Evolutionary conservation across 1,140 invertebrate genomes (phyloP).

Genomic region (Lepidotrigona ventralis): DNA sequence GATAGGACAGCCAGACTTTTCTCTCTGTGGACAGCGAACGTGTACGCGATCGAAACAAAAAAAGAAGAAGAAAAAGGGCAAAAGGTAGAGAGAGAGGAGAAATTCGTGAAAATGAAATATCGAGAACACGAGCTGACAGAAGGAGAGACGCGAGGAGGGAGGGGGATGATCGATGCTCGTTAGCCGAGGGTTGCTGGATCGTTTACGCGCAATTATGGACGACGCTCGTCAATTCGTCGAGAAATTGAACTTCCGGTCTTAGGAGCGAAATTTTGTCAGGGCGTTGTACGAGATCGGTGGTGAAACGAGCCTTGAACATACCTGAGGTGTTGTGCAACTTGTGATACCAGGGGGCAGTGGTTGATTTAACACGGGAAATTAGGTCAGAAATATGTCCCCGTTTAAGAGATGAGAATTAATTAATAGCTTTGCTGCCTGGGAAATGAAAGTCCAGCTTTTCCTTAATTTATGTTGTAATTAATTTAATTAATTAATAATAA

Average conservation of each 20-base stretch:
- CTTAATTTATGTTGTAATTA: no score
- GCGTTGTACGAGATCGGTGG: no score
- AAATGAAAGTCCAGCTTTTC: no score
- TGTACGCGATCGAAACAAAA: neutral
- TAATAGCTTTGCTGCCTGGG: no score
- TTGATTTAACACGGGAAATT: no score
- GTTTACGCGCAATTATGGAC: neutral
- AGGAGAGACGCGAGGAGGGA: neutral
- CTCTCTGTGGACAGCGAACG: neutral
- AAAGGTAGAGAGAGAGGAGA: neutral
- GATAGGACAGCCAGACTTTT: constrained; percentile 4
- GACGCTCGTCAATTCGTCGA: neutral
- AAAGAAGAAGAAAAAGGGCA: neutral
- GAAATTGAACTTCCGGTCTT: neutral
- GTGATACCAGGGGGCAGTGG: no score
- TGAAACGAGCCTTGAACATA: neutral
- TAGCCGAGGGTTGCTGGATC: neutral
- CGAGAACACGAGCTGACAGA: neutral
- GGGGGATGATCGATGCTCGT: constrained; percentile 15
- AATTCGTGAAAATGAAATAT: neutral
- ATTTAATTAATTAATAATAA: no score
- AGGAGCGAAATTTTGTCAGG: neutral
- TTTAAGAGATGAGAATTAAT: no score
- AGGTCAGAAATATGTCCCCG: no score
- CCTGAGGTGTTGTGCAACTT: no score